Base-by-base conservation (phyloP, 2,797 vertebrate genomes). In the Discoglossus pictus region DNA sequence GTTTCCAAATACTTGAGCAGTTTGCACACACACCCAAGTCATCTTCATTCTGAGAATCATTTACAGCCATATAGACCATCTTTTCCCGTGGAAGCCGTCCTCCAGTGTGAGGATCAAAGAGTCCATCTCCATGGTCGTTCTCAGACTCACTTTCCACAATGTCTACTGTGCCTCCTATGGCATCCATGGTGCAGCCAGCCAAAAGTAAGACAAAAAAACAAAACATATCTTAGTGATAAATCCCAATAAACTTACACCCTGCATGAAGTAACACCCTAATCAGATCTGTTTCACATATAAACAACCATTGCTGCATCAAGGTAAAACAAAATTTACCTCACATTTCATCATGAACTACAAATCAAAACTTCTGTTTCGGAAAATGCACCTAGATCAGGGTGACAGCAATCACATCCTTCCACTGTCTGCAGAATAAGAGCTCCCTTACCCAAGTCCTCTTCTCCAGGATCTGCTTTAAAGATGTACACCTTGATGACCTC, bases 401-500 rank as follows among this genome's bases (percentile, higher is more conserved):
- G n/a, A n/a, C n/a, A n/a, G n/a, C n/a, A n/a, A n/a, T n/a, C n/a
- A n/a, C n/a, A n/a, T n/a, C n/a, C n/a, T n/a, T n/a, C n/a, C 11
- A 39, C 12, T 39, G 12, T 39, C 11, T 13, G n/a, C 38, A 39
- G 10, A 39, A 2, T 39, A 11, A 39, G 38, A 39, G n/a, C 5
- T 39, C 9, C 38, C 92, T 92, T 82, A 94, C 96, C 97, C 83
- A 98, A 92, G 79, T 98, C 95, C 72, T 98, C 96, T 76, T 98
- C 95, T 66, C 95, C 96, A 20, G 95, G 94, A 76, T 99, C 97
- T 36, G 97, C 96, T 87, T 99, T 99, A 86, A 99, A 98, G 88
- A 99, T 99, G 86, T 98, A 99, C 75, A 99, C 97, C 79, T 99
- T 99, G 79, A 99, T 99, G 80, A 99, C 96, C 86, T 99, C 97